phyloP scores from a whole-genome alignment of 92 coral and sea anemone genomes.

The Phenganax subtilis region DNA sequence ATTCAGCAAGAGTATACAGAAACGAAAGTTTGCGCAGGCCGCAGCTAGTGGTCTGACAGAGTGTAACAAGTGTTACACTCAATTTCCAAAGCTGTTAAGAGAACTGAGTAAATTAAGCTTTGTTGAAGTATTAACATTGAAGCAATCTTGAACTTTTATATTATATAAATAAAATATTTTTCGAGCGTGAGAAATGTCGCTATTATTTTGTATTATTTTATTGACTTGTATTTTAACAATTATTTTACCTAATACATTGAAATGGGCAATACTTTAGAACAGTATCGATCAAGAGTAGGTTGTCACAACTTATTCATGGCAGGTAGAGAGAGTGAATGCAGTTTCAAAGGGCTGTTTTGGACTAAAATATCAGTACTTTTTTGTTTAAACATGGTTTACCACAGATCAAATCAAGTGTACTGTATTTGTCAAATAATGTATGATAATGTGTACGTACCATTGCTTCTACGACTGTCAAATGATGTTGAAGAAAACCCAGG shows the following conservation, averaged over 20 bases:
- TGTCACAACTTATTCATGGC: background rate
- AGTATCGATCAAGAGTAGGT: constrained; percentile 27
- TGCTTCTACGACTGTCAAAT: constrained; percentile 20
- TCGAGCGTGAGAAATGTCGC: no score
- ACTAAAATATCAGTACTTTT: constrained; percentile 1
- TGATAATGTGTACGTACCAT: background rate
- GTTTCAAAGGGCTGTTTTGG: constrained; percentile 21
- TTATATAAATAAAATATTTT: no score
- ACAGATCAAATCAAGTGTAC: background rate
- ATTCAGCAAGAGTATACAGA: no score
- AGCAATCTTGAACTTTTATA: no score
- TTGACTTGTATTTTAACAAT: no score
- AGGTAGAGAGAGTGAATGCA: background rate
- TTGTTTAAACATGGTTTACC: constrained; percentile 12
- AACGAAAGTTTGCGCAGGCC: no score
- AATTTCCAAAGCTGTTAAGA: no score
- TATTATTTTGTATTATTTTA: no score
- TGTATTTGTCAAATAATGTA: background rate
- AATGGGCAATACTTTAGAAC: constrained; percentile 23
- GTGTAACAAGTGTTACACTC: no score
- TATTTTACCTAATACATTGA: background rate
- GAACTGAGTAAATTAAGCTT: no score
- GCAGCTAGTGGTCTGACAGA: no score
- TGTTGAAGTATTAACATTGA: no score
- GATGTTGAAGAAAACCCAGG: constrained; percentile 19